Evolutionary conservation across 2,888 invertebrate species (phyloP).

Genomic region (Xestia rhomboidea): DNA sequence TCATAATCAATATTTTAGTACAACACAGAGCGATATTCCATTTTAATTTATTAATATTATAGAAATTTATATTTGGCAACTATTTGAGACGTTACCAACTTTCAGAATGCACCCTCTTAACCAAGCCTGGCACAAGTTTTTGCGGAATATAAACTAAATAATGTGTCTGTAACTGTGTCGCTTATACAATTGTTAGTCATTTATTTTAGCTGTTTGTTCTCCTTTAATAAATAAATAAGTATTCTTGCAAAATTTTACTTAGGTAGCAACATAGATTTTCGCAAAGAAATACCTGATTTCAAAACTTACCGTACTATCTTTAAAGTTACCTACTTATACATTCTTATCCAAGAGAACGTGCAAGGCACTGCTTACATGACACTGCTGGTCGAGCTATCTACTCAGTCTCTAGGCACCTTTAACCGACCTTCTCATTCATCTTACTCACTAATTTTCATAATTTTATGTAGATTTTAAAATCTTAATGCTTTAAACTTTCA

Average conservation of each 20-base stretch:
- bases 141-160: background rate
- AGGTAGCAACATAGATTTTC: background rate
- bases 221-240: too few species aligned
- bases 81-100: background rate
- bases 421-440: constrained; percentile 5
- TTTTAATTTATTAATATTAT: background rate
- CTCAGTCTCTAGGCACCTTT: constrained; percentile 47
- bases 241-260: background rate
- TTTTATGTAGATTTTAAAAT: background rate
- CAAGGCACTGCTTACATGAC: constrained; percentile 15
- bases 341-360: constrained; percentile 1
- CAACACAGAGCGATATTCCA: background rate
- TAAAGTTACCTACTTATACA: background rate
- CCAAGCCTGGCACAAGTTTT: background rate
- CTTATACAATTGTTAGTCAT: too few species aligned
- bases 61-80: background rate
- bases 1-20: background rate
- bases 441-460: constrained; percentile 8
- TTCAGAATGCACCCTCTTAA: background rate
- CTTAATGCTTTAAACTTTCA: constrained; percentile 17
- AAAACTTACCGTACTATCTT: background rate
- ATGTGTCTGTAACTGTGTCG: too few species aligned
- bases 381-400: constrained; percentile 17
- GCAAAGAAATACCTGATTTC: background rate
- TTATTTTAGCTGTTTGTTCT: too few species aligned